Evolutionary conservation across 1,140 invertebrate genomes (phyloP).

Genomic region (Sycophaga agraensis): DNA sequence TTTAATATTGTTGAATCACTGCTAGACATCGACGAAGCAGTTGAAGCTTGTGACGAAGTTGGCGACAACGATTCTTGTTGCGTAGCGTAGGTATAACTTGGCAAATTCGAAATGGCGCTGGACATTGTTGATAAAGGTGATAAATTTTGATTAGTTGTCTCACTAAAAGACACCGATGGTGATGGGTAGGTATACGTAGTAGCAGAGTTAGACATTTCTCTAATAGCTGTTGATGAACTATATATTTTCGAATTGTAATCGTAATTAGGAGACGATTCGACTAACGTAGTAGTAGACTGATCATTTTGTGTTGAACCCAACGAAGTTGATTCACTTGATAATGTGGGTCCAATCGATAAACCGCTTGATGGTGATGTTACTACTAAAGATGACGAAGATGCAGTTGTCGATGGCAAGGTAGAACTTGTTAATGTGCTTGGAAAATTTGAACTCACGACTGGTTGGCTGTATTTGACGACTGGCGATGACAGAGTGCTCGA

Average conservation of each 20-base stretch:
- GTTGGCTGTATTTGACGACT: slow-evolving; percentile 17
- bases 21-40: not conserved
- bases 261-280: not conserved
- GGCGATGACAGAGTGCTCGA: slow-evolving; percentile 2
- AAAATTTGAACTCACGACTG: slow-evolving; percentile 26
- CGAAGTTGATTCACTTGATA: not conserved
- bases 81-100: not conserved
- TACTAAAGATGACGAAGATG: slow-evolving; percentile 25
- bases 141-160: not conserved
- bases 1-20: no score
- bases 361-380: not conserved
- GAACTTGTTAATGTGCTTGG: slow-evolving; percentile 19
- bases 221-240: not conserved
- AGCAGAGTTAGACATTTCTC: not conserved
- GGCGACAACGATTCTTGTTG: no score
- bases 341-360: not conserved
- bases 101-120: not conserved
- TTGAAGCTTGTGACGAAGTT: not conserved
- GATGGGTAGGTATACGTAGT: slow-evolving; percentile 1
- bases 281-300: not conserved
- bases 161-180: not conserved
- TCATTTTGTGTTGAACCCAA: not conserved
- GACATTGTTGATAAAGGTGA: not conserved
- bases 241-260: not conserved
- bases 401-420: slow-evolving; percentile 17